Evolutionary conservation across 2,113 vertebrate species (phyloP), one percentile per base, ranked within the genome.

Genomic region (Grus americana): DNA sequence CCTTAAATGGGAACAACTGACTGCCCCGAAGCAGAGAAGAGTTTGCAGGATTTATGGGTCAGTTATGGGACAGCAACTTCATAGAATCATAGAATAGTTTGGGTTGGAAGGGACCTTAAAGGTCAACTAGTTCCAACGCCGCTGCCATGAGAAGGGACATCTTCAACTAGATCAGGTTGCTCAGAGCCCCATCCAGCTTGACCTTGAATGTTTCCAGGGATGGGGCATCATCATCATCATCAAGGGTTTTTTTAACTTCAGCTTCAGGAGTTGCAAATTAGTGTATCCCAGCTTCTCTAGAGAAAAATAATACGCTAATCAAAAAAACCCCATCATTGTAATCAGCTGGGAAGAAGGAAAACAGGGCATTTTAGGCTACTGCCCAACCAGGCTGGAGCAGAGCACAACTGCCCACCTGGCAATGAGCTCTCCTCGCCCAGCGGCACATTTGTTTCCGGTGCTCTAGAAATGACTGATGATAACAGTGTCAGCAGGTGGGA

Each of bases 271-370:
- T 3, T 29, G 29, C 32, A 75, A 36, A 76, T 11, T 0, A 14
- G 34, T 1, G 0, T 1, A 22, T 19, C 19, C 10, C n/a, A n/a
- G 52, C 54, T 76, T 23, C 50, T 10, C 23, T 7, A 26, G 26
- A 42, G 36, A 19, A 44, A 50, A 83, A 22, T 2, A 54, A 2
- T 5, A 30, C 0, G 10, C 5, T 0, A 20, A 22, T 16, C 21
- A 62, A 26, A 50, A 85, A 36, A 57, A 3, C 1, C 1, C 24
- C 3, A 29, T 1, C 7, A 8, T 8, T 38, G 12, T 3, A 22
- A 55, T 9, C 5, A 5, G 15, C 4, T 36, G 34, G 55, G 59
- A 42, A 46, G 52, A 22, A 83, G 72, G 47, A 42, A 30, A 52
- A 40, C 0, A 3, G 1, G 27, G 66, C 5, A 1, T 34, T 59